A percentile compares a stretch with the other conserved stretches of the same genome.
phyloP scores from a whole-genome alignment of 35 echinoderm and acorn worm genomes.

The Ptychodera flava region DNA sequence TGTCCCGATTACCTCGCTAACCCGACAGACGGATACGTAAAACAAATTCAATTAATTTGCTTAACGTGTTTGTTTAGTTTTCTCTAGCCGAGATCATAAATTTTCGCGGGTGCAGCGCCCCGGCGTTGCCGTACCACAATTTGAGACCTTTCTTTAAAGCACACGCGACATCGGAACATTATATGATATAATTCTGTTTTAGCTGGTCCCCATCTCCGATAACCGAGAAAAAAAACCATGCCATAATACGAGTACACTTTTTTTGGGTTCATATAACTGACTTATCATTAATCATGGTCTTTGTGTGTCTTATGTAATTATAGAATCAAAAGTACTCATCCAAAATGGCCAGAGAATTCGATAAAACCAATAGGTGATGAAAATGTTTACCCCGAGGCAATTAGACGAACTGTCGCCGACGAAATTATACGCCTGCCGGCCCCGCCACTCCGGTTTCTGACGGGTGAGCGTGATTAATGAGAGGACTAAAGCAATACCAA shows the following conservation, averaged over 20 bases:
- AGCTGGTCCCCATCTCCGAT: too few species aligned
- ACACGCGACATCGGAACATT: too few species aligned
- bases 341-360: not conserved
- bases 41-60: not conserved
- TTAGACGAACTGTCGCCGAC: not conserved
- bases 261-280: not conserved
- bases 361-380: not conserved
- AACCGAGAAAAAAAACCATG: too few species aligned
- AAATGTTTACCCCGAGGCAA: not conserved
- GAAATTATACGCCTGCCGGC: not conserved
- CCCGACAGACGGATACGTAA: not conserved
- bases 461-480: too few species aligned
- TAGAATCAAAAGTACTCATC: not conserved
- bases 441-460: not conserved
- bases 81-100: not conserved
- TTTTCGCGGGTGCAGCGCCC: too few species aligned
- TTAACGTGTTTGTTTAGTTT: slow-evolving; percentile 1
- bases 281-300: not conserved
- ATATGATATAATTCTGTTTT: too few species aligned
- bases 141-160: too few species aligned
- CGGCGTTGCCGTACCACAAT: too few species aligned
- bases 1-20: not conserved
- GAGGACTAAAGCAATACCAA: too few species aligned
- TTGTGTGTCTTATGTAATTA: not conserved
- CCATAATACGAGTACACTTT: too few species aligned